Conservation (phyloP, 64 coral and sea anemone genomes). For the Pachyseris speciosa region DNA sequence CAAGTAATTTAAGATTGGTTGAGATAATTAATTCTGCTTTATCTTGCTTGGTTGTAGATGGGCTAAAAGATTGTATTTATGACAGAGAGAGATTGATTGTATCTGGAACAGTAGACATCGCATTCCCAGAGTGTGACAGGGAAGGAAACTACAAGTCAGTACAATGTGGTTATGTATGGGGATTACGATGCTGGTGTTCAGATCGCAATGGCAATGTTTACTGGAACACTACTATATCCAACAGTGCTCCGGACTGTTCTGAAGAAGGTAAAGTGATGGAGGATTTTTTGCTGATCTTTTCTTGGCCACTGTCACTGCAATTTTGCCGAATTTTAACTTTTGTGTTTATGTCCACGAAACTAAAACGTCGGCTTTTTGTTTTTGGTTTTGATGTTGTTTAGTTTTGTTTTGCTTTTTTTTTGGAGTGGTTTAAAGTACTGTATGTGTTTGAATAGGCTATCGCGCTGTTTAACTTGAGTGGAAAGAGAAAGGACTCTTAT, state of each 20-base stretch:
- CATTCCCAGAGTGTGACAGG: slow-evolving; percentile 72
- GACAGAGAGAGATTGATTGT: slow-evolving; percentile 37
- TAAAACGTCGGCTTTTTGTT: too few relatives aligned
- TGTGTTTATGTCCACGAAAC: too few relatives aligned
- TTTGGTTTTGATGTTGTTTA: too few relatives aligned
- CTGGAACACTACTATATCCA: slow-evolving; percentile 5
- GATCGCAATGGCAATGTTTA: slow-evolving; percentile 52
- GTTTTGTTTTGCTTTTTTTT: too few relatives aligned
- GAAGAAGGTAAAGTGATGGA: slow-evolving; percentile 29
- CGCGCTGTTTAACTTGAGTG: too few relatives aligned
- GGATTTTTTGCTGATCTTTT: too few relatives aligned
- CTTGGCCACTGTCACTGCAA: too few relatives aligned
- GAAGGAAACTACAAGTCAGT: slow-evolving; percentile 61
- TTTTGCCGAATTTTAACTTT: too few relatives aligned
- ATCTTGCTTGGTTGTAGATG: slow-evolving; percentile 3
- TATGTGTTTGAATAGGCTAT: too few relatives aligned
- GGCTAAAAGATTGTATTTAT: slow-evolving; percentile 20
- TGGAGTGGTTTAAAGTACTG: too few relatives aligned
- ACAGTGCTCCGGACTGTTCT: slow-evolving; percentile 26
- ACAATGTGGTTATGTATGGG: slow-evolving; percentile 57
- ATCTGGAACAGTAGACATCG: slow-evolving; percentile 27
- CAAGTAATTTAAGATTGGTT: not conserved
- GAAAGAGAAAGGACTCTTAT: too few relatives aligned
- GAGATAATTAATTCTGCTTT: not conserved
- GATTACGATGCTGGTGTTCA: slow-evolving; percentile 54